These are phyloP conservation scores for Falco berigora DNA, from an alignment of 2,797 vertebrate species.

Conservation along the genomic window DNA sequence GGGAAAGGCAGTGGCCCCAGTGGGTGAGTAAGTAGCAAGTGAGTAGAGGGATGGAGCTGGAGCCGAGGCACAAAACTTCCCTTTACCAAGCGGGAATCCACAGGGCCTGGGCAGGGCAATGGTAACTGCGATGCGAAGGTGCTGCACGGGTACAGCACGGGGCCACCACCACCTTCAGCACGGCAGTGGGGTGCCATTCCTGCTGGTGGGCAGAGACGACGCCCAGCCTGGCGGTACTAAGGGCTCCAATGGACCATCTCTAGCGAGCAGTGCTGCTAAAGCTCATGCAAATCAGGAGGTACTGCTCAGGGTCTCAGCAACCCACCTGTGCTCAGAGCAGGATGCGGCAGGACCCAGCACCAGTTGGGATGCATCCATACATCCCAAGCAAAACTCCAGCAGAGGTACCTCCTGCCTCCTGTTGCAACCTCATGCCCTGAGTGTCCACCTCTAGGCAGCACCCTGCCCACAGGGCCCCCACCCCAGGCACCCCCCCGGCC, in stretches of 20 bases:
- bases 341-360: neutral
- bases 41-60: neutral
- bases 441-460: neutral
- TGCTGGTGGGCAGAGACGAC: accelerated
- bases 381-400: neutral
- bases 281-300: neutral
- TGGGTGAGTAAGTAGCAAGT: neutral
- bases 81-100: neutral
- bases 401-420: neutral
- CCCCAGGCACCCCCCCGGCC: too few relatives aligned
- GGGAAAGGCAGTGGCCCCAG: neutral
- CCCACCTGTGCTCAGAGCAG: accelerated
- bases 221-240: neutral
- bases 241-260: neutral
- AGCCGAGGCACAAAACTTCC: neutral
- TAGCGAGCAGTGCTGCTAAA: neutral
- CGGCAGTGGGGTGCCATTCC: neutral
- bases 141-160: neutral
- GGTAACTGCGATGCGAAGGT: neutral
- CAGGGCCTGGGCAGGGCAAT: neutral
- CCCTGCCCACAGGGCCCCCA: neutral
- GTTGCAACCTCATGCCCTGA: neutral
- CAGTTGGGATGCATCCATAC: accelerated
- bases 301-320: neutral
- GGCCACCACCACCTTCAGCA: neutral